phyloP scores from a whole-genome alignment of 2,888 invertebrate species.

The Drosophila meridionalis region DNA sequence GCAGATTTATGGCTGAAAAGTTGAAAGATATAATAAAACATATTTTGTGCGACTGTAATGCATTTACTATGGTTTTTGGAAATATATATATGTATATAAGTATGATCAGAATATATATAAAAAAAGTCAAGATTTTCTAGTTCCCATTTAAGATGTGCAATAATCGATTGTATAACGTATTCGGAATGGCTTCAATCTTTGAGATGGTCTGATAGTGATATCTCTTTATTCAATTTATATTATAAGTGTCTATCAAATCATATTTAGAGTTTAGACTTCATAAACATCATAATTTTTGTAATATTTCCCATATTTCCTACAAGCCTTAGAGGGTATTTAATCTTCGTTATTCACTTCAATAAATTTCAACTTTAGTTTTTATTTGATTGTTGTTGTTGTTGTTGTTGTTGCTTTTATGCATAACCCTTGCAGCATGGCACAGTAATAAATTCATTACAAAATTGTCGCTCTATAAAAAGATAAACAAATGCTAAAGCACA shows the following conservation, averaged over 20 bases:
- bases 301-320: background rate
- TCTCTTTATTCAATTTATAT: background rate
- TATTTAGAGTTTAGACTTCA: too few relatives aligned
- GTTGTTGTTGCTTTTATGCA: conserved; percentile 58
- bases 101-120: too few relatives aligned
- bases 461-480: conserved; percentile 77
- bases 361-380: conserved; percentile 14
- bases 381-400: conserved; percentile 23
- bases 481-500: conserved; percentile 66
- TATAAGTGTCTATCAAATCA: too few relatives aligned
- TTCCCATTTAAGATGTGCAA: too few relatives aligned
- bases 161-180: too few relatives aligned
- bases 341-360: background rate
- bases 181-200: background rate
- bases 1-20: too few relatives aligned
- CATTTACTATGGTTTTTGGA: too few relatives aligned
- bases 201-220: background rate
- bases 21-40: too few relatives aligned
- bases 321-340: background rate
- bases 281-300: too few relatives aligned
- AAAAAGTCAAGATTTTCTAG: too few relatives aligned
- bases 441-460: conserved; percentile 78
- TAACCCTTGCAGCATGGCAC: conserved; percentile 61
- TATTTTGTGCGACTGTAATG: too few relatives aligned
- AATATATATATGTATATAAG: too few relatives aligned